Base-by-base conservation (phyloP, 2,113 vertebrate species). In the Myrmophylax atrothorax region DNA sequence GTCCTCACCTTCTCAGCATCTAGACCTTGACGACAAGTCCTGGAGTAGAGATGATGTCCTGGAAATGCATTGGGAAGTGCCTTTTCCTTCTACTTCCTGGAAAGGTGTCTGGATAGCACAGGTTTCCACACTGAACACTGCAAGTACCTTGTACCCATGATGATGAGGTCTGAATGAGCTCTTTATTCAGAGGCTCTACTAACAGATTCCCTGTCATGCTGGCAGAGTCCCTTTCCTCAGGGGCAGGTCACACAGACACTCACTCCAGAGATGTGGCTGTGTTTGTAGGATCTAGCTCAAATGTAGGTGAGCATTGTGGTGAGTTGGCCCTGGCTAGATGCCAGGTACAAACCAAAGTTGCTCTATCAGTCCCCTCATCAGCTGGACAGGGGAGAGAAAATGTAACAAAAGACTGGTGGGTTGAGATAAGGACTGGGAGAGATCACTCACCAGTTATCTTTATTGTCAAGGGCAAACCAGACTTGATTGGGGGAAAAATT, bases 281-380 rank as follows among this genome's bases (percentile, higher is more conserved):
- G 59, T 28, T 31, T 87, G 33, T 25, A 55, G 53, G 53, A n/a
- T 42, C 35, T 42, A 16, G 31, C 58, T 31, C 67, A 75, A 58
- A 28, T 0, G 0, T 4, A 49, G 52, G n/a, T 58, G 60, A 66
- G 8, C 37, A 50, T 10, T 52, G 55, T 23, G n/a, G 12, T 50
- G 62, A 17, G 42, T 35, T 47, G 25, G 18, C 17, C 47, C 40
- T 69, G 47, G 62, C 70, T 76, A 40, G 38, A 55, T 31, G 20
- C 55, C 70, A 76, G 14, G 24, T 62, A 9, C 29, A 69, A 47
- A 69, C 35, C 47, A 55, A 69, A 83, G n/a, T 40, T 47, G 2
- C 18, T 76, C 63, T 55, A 22, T 42, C 87, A 42, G 29, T 23
- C 25, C 20, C 29, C 29, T 31, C 1, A 10, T 90, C 55, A 62